Evolutionary conservation across 1,140 invertebrate genomes (phyloP).

Genomic region (Drosophila lowei): DNA sequence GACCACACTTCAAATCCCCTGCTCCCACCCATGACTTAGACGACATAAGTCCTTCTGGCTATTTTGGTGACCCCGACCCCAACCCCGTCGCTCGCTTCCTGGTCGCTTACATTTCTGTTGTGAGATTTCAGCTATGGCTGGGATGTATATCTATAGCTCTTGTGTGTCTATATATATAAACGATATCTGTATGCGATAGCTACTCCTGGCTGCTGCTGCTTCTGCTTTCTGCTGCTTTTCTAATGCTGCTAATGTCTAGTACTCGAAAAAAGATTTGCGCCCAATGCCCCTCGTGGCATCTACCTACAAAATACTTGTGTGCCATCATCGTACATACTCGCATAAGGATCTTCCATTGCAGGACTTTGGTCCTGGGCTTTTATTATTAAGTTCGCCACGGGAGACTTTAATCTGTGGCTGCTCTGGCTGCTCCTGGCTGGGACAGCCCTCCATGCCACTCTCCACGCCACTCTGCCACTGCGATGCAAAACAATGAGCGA

Average conservation of each 20-base stretch:
- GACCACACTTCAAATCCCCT: not conserved
- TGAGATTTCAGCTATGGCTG: constrained; percentile 2
- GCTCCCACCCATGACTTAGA: not conserved
- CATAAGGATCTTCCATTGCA: not conserved
- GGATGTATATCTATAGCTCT: constrained; percentile 27
- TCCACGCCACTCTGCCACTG: constrained; percentile 34
- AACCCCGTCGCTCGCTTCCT: not conserved
- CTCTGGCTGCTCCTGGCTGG: constrained; percentile 38
- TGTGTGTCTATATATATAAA: constrained; percentile 22
- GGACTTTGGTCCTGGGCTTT: constrained; percentile 60
- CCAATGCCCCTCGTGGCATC: constrained; percentile 12
- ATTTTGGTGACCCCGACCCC: constrained; percentile 41
- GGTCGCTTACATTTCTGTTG: no score
- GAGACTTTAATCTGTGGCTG: constrained; percentile 78
- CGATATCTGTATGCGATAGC: constrained; percentile 50
- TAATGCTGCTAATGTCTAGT: constrained; percentile 79
- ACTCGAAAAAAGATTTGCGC: constrained; percentile 76
- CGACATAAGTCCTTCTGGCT: constrained; percentile 34
- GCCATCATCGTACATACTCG: constrained; percentile 43
- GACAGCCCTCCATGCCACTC: constrained; percentile 34
- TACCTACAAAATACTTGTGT: constrained; percentile 59
- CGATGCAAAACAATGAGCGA: constrained; percentile 77
- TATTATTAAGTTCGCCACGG: constrained; percentile 80
- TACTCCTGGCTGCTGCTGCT: constrained; percentile 29
- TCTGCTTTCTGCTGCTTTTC: constrained; percentile 44